phyloP scores from a whole-genome alignment of 2,797 vertebrate species.

The Acanthurus leucopareius region DNA sequence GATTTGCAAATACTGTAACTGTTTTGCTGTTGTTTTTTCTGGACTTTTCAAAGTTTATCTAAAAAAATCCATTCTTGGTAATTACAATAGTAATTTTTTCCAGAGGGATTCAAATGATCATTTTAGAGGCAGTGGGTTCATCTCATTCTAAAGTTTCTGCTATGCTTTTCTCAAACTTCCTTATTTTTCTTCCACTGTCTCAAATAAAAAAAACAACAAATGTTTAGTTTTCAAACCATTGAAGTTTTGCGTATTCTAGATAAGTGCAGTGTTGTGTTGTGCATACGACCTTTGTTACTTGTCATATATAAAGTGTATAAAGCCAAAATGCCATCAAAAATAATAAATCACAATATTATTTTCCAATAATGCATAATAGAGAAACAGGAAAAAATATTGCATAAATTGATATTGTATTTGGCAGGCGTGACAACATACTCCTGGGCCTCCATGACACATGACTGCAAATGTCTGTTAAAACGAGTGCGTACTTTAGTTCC shows the following conservation, averaged over 20 bases:
- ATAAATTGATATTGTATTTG: slow-evolving; percentile 28
- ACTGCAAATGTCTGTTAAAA: slow-evolving; percentile 36
- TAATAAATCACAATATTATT: neutral
- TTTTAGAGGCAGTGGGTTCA: neutral
- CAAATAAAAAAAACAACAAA: neutral
- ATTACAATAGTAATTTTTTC: too few species aligned
- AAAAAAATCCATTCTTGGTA: too few species aligned
- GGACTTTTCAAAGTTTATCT: too few species aligned
- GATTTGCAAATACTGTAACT: too few species aligned
- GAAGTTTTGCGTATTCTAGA: neutral
- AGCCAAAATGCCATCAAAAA: slow-evolving; percentile 16
- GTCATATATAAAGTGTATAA: neutral
- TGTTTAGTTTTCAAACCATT: neutral
- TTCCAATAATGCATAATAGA: slow-evolving; percentile 1
- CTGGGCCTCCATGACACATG: slow-evolving; percentile 26
- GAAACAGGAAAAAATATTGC: slow-evolving; percentile 19
- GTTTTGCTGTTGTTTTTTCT: too few species aligned
- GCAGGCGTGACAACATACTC: slow-evolving; percentile 15
- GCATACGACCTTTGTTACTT: slow-evolving; percentile 10
- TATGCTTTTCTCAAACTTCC: neutral
- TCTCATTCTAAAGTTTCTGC: neutral
- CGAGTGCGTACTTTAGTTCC: slow-evolving; percentile 93
- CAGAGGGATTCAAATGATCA: slow-evolving; percentile 3
- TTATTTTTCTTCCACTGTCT: neutral
- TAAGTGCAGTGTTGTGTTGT: neutral